These are phyloP conservation scores for Phenganax marumi DNA, from an alignment of 92 coral and sea anemone species.

Conservation along the genomic window DNA sequence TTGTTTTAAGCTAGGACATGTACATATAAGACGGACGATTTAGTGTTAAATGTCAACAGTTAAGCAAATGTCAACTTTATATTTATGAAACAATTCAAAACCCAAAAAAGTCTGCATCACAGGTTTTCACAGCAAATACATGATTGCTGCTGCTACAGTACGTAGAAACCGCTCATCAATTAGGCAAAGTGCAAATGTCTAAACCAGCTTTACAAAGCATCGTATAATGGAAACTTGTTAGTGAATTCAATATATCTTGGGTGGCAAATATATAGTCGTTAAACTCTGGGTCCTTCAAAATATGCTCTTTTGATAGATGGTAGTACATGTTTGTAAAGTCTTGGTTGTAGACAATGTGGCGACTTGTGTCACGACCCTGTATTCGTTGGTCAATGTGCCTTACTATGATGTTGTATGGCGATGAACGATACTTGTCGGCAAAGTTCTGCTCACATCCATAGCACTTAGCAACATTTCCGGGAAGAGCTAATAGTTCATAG, in stretches of 20 bases:
- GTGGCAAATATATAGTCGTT: slow-evolving; percentile 1
- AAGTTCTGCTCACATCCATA: slow-evolving; percentile 46
- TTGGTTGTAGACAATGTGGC: slow-evolving; percentile 28
- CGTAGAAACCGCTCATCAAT: too few species aligned
- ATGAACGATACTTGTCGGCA: slow-evolving; percentile 20
- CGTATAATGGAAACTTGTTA: too few species aligned
- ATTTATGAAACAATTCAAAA: too few species aligned
- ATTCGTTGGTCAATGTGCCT: slow-evolving; percentile 33
- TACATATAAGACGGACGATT: too few species aligned
- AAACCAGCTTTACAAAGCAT: too few species aligned
- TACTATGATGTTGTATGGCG: slow-evolving; percentile 33
- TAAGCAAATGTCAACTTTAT: too few species aligned
- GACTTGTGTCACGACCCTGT: slow-evolving; percentile 12
- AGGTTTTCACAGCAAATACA: too few species aligned
- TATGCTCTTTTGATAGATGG: not conserved
- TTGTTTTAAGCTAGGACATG: too few species aligned
- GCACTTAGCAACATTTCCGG: slow-evolving; percentile 25
- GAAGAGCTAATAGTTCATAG: slow-evolving; percentile 28
- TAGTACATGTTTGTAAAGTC: slow-evolving; percentile 32
- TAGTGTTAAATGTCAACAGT: too few species aligned
- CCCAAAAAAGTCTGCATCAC: too few species aligned
- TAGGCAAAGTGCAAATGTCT: too few species aligned
- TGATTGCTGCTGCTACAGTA: too few species aligned
- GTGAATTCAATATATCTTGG: not conserved
- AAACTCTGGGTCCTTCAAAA: slow-evolving; percentile 10